These are phyloP conservation scores for Dolichomitus sp. DNA, from an alignment of 2,888 invertebrate species.

Conservation along the genomic window DNA sequence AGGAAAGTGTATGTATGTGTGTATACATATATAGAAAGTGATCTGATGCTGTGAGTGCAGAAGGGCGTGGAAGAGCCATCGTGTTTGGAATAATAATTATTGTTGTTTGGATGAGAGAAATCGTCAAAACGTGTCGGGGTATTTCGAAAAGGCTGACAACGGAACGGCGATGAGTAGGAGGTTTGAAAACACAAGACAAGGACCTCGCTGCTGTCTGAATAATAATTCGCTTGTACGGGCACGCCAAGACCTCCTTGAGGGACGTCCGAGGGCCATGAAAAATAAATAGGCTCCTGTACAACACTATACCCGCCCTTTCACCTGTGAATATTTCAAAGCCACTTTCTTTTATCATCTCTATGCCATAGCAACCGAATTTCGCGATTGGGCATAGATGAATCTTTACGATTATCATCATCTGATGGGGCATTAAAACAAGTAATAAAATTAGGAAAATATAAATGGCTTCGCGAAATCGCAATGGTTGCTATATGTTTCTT, in stretches of 20 bases:
- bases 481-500: constrained; percentile 9
- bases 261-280: constrained; percentile 40
- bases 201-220: constrained; percentile 61
- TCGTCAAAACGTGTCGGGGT: constrained; percentile 70
- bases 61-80: constrained; percentile 59
- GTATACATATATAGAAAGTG: constrained; percentile 1
- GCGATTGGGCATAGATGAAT: neutral
- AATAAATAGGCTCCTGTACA: constrained; percentile 32
- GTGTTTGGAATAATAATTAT: constrained; percentile 80
- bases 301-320: constrained; percentile 1
- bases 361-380: constrained; percentile 9
- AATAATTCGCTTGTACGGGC: constrained; percentile 57
- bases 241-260: constrained; percentile 45
- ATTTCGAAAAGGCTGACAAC: constrained; percentile 49
- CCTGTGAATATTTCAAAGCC: constrained; percentile 59
- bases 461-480: neutral
- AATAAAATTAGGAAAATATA: neutral
- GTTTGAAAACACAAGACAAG: constrained; percentile 49
- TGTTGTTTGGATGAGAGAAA: constrained; percentile 73
- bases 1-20: neutral
- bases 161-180: constrained; percentile 16
- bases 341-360: constrained; percentile 43
- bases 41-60: constrained; percentile 23
- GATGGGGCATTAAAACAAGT: neutral
- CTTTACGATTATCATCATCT: neutral